Evolutionary conservation across 2,888 invertebrate species (phyloP).

Genomic region (Psococerastis gibbosa): DNA sequence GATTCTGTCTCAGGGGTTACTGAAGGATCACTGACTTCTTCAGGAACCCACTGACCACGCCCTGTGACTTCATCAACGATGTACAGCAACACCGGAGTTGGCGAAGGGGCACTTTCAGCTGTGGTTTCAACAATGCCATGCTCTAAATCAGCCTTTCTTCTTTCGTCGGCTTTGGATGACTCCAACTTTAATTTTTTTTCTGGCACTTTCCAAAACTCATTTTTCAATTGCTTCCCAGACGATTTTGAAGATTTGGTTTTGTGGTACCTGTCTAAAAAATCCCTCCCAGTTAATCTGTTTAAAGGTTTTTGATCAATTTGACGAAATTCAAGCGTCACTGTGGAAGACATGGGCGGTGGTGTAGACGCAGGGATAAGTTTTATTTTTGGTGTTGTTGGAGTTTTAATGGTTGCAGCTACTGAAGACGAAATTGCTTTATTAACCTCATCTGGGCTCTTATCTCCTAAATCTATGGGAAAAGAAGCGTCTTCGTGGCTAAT

Average conservation of each 20-base stretch:
- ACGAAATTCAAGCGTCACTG: background rate
- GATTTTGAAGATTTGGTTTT: background rate
- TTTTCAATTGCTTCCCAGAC: background rate
- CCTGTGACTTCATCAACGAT: conserved; percentile 3
- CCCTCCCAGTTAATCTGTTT: background rate
- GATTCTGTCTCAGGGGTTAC: background rate
- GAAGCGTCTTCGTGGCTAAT: background rate
- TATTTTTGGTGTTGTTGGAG: background rate
- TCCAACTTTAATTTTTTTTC: background rate
- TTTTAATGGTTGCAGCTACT: background rate
- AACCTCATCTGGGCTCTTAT: conserved; percentile 5
- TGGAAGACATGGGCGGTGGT: background rate
- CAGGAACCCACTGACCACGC: background rate
- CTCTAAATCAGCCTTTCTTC: background rate
- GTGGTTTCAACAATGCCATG: background rate
- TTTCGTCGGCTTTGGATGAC: background rate
- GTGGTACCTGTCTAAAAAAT: background rate
- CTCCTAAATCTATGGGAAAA: conserved; percentile 4
- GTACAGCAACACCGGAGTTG: background rate
- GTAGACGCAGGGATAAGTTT: background rate
- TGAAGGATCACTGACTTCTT: background rate
- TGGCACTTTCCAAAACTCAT: conserved; percentile 1
- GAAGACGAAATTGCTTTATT: background rate
- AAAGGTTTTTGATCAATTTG: background rate
- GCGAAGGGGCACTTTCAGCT: background rate